Evolutionary conservation across 92 coral and sea anemone species (phyloP).

Genomic region (Scolanthus callimorphus): DNA sequence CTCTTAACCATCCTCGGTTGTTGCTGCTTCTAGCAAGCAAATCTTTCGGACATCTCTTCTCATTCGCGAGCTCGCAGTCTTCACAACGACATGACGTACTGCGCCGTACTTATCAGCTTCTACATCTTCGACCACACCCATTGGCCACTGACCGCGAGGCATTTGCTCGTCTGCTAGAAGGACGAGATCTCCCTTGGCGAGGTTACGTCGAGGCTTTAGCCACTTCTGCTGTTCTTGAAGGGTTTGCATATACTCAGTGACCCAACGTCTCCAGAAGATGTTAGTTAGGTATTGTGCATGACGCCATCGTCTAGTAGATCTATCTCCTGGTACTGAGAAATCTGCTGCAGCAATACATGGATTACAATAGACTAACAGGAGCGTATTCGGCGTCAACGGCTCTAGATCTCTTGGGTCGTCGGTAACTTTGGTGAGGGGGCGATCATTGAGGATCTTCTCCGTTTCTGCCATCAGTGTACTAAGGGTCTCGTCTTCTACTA

Average conservation of each 20-base stretch:
- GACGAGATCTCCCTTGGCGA: not conserved
- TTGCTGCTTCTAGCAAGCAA: too few species aligned
- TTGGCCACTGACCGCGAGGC: not conserved
- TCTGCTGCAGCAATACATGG: conserved; percentile 5
- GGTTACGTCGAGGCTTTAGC: not conserved
- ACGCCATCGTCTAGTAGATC: not conserved
- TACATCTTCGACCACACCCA: not conserved
- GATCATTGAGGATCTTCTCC: not conserved
- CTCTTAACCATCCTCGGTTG: too few species aligned
- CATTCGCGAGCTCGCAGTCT: too few species aligned
- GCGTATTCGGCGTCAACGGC: conserved; percentile 24
- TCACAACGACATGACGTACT: too few species aligned
- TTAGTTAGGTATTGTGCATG: not conserved
- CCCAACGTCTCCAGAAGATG: not conserved
- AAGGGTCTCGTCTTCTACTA: not conserved
- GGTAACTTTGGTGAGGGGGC: not conserved
- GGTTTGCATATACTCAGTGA: not conserved
- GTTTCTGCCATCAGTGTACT: not conserved
- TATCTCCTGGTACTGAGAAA: too few species aligned
- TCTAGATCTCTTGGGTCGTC: not conserved
- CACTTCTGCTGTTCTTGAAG: not conserved
- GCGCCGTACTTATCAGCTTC: not conserved
- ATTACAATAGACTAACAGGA: conserved; percentile 20
- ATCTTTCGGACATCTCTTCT: too few species aligned
- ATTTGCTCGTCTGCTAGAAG: not conserved